Conservation (phyloP, 2,888 invertebrate species). For the Aromia moschata region DNA sequence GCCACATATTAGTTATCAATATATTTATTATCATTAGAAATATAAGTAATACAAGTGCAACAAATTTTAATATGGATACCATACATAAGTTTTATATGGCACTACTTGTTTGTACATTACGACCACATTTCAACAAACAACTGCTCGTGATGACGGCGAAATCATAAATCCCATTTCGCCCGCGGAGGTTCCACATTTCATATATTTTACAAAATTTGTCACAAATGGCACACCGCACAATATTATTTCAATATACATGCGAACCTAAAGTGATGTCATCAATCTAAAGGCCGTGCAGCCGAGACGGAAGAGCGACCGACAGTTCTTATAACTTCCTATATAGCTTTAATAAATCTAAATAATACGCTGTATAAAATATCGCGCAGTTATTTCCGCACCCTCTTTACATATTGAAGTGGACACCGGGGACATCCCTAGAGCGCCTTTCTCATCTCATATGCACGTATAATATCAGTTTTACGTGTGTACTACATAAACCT, state of each 20-base stretch:
- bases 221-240: constrained; percentile 53
- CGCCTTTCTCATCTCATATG: constrained; percentile 36
- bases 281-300: constrained; percentile 52
- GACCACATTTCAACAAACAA: constrained; percentile 23
- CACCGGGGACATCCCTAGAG: constrained; percentile 54
- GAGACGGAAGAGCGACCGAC: constrained; percentile 50
- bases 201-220: constrained; percentile 49
- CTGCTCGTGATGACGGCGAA: constrained; percentile 21
- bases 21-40: no score
- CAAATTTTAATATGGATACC: no score
- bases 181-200: constrained; percentile 37
- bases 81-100: neutral
- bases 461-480: constrained; percentile 51
- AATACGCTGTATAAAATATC: constrained; percentile 58
- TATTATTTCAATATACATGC: constrained; percentile 59
- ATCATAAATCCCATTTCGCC: constrained; percentile 37
- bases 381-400: constrained; percentile 47
- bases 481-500: constrained; percentile 47
- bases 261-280: constrained; percentile 59
- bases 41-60: no score
- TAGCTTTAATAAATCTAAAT: constrained; percentile 61
- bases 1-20: no score
- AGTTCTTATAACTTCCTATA: constrained; percentile 60
- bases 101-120: constrained; percentile 5
- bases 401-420: constrained; percentile 55